Percentiles rank a stretch among this genome's conserved stretches.
These are phyloP conservation scores for Rhabdophis nuchalis DNA, from an alignment of 2,797 vertebrate species.

Conservation along the genomic window DNA sequence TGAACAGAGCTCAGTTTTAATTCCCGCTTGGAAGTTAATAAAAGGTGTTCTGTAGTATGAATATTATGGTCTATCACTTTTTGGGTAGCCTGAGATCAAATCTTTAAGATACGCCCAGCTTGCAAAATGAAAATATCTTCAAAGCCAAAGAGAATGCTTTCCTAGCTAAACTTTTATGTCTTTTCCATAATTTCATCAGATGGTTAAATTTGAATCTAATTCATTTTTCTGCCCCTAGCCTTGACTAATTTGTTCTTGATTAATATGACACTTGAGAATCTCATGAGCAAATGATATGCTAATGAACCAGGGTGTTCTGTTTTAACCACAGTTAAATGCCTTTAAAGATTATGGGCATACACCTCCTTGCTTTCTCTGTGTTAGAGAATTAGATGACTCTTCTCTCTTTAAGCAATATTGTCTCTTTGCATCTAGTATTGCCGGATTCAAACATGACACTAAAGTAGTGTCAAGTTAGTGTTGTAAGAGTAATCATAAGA, in stretches of 20 bases:
- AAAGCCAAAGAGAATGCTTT: background rate
- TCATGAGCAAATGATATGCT: slow-evolving; percentile 35
- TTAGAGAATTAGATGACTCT: background rate
- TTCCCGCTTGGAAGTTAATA: background rate
- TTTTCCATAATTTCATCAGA: slow-evolving; percentile 7
- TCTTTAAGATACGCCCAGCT: background rate
- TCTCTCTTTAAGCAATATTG: background rate
- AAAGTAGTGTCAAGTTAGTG: background rate
- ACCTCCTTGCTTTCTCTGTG: slow-evolving; percentile 4
- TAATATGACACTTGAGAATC: slow-evolving; percentile 43
- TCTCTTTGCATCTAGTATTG: background rate
- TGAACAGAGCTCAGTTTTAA: background rate
- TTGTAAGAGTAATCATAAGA: background rate
- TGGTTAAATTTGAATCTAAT: slow-evolving; percentile 38
- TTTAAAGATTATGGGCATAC: background rate
- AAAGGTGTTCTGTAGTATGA: background rate
- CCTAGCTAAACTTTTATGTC: background rate
- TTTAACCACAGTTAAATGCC: slow-evolving; percentile 28
- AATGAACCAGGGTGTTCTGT: slow-evolving; percentile 37
- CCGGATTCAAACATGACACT: background rate
- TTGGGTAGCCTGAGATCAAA: background rate
- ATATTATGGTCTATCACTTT: background rate
- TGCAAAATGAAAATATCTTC: background rate
- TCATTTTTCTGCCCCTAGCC: slow-evolving; percentile 20
- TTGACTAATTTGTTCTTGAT: slow-evolving; percentile 43